phyloP scores from a whole-genome alignment of 2,113 vertebrate genomes.

The Tupaia tana region DNA sequence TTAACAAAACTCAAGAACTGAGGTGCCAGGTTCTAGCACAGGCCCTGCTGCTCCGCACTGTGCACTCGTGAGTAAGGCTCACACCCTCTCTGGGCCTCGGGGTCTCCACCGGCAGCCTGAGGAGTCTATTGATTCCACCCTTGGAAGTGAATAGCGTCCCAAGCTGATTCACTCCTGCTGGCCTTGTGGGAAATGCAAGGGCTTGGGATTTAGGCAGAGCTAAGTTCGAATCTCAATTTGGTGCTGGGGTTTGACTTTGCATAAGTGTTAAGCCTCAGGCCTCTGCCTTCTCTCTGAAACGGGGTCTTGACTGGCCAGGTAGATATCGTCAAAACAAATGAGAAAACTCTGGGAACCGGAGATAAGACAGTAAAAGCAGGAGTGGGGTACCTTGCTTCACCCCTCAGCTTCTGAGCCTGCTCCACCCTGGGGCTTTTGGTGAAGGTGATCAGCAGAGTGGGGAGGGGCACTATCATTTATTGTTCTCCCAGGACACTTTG shows the following conservation, averaged over 20 bases:
- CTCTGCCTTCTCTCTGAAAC: not conserved
- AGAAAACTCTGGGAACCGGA: not conserved
- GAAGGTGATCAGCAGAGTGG: not conserved
- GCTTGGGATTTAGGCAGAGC: not conserved
- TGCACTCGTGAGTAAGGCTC: not conserved
- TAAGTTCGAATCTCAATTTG: not conserved
- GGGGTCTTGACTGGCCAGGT: not conserved
- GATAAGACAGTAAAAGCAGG: not conserved
- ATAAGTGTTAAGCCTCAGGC: not conserved
- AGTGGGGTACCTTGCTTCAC: not conserved
- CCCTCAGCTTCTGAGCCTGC: not conserved
- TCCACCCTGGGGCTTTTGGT: not conserved
- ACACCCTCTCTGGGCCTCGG: not conserved
- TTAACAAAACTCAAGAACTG: not conserved
- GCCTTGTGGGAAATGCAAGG: not conserved
- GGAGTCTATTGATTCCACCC: not conserved
- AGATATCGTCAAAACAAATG: fast-evolving
- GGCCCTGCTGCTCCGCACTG: not conserved
- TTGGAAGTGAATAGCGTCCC: not conserved
- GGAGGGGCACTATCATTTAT: not conserved
- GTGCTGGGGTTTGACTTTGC: not conserved
- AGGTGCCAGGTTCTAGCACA: not conserved
- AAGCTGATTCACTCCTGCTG: not conserved
- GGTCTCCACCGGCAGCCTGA: not conserved
- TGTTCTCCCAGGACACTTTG: not conserved